phyloP scores from a whole-genome alignment of 2,113 vertebrate genomes.

The Paramisgurnus dabryanus region DNA sequence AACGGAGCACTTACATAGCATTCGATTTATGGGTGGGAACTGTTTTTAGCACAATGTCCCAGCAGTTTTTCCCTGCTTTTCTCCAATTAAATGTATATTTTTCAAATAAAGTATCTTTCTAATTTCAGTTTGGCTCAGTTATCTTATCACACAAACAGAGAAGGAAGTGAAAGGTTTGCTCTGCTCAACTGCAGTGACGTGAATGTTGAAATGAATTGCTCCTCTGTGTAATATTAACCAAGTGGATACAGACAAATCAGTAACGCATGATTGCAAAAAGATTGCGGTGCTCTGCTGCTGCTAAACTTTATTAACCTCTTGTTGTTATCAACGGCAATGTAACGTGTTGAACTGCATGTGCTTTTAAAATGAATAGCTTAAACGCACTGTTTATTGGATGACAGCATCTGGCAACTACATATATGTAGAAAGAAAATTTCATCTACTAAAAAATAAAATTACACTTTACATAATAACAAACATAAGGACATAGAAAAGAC shows the following conservation, averaged over 20 bases:
- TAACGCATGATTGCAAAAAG: constrained; percentile 15
- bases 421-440: not conserved
- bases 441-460: not conserved
- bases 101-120: constrained; percentile 44
- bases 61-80: not conserved
- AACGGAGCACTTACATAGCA: not conserved
- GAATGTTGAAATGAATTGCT: not conserved
- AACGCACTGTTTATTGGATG: not conserved
- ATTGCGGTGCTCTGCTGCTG: not conserved
- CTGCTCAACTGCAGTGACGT: not conserved
- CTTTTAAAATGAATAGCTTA: not conserved
- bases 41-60: not conserved
- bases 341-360: not conserved
- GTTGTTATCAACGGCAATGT: not conserved
- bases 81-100: constrained; percentile 3
- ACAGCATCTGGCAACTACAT: not conserved
- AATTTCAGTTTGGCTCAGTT: not conserved
- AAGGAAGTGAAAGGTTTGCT: not conserved
- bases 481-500: constrained; percentile 3
- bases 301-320: not conserved
- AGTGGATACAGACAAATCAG: not conserved
- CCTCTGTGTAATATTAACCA: constrained; percentile 31
- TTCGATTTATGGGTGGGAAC: not conserved
- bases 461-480: not conserved
- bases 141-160: not conserved